These are phyloP conservation scores for Spinus pinus DNA, from an alignment of 2,797 vertebrate genomes.

Conservation along the genomic window DNA sequence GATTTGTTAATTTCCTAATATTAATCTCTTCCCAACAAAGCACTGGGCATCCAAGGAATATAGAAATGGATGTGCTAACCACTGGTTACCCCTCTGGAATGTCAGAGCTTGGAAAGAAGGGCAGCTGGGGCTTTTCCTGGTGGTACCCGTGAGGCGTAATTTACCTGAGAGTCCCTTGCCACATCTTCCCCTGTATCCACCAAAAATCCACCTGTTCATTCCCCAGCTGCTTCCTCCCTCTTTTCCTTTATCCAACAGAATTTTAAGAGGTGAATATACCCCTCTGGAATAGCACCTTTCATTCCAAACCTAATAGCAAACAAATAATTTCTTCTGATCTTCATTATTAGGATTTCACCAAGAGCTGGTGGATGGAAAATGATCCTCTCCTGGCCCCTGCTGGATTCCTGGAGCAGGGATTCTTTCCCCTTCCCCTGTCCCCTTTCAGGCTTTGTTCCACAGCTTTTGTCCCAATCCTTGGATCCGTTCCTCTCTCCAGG, in stretches of 20 bases:
- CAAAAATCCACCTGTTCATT: background rate
- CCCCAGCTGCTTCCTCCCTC: background rate
- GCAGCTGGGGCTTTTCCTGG: background rate
- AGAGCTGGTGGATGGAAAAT: background rate
- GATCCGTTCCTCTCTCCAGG: background rate
- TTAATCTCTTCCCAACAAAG: background rate
- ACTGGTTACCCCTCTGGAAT: background rate
- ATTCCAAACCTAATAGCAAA: background rate
- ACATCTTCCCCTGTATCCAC: background rate
- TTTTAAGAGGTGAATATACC: background rate
- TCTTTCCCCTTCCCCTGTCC: background rate
- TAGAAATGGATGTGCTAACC: background rate
- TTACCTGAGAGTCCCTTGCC: background rate
- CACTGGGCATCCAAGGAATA: background rate
- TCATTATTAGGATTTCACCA: background rate
- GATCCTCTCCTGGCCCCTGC: background rate
- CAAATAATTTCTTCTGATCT: rapidly evolving
- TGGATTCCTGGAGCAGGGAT: background rate
- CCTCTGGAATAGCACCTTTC: background rate
- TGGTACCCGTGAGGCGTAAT: rapidly evolving
- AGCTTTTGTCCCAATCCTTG: background rate
- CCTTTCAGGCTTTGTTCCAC: background rate
- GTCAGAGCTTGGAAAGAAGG: background rate
- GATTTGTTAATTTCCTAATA: background rate
- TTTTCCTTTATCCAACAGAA: background rate